These are phyloP conservation scores for Palythoa grandis DNA, from an alignment of 92 coral and sea anemone genomes.

Conservation along the genomic window DNA sequence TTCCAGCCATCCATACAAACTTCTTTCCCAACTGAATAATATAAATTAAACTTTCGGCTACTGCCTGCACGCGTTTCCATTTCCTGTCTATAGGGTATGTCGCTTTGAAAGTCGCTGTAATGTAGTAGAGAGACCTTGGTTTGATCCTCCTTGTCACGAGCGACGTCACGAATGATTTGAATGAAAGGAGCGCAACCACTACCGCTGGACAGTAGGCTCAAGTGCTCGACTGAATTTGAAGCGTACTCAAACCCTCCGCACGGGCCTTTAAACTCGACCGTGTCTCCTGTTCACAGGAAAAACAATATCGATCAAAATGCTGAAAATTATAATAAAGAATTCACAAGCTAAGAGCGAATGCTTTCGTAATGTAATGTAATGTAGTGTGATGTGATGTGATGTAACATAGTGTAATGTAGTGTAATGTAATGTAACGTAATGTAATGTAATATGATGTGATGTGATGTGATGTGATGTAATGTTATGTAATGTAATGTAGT, in stretches of 20 bases:
- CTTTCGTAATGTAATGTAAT: background rate
- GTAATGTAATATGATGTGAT: too few species aligned
- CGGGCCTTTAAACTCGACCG: conserved; percentile 62
- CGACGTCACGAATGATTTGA: conserved; percentile 64
- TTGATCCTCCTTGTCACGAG: conserved; percentile 44
- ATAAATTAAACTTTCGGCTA: conserved; percentile 38
- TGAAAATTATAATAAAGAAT: background rate
- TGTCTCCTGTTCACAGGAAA: conserved; percentile 47
- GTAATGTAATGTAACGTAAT: too few species aligned
- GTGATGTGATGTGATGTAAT: too few species aligned
- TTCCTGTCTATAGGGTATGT: conserved; percentile 61
- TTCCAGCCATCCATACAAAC: conserved; percentile 52
- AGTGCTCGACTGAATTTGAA: conserved; percentile 54
- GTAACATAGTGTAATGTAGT: too few species aligned
- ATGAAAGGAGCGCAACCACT: conserved; percentile 60
- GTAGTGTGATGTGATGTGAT: too few species aligned
- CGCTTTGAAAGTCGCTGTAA: conserved; percentile 52
- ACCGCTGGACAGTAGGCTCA: conserved; percentile 62
- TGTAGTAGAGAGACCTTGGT: conserved; percentile 49
- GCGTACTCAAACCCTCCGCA: conserved; percentile 71
- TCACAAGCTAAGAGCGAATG: background rate
- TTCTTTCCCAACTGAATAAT: conserved; percentile 55
- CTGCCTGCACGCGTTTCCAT: conserved; percentile 26
- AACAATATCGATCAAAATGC: background rate
- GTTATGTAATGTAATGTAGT: too few species aligned